Conservation (phyloP, 2,888 invertebrate genomes). For the Parnassius mnemosyne region DNA sequence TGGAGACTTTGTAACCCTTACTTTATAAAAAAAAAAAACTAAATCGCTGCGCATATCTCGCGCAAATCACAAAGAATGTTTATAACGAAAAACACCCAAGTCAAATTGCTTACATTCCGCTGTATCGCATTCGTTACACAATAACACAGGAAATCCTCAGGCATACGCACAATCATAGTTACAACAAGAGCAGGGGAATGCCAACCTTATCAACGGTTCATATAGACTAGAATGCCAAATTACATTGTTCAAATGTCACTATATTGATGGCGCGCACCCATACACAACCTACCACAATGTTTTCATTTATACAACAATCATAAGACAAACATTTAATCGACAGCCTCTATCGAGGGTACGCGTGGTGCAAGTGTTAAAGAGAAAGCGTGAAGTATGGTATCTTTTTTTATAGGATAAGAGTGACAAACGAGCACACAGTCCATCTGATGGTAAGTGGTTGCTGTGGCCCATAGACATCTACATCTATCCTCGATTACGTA, state of each 20-base stretch:
- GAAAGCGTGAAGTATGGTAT: too few relatives aligned
- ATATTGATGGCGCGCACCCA: background rate
- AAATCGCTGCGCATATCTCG: background rate
- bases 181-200: background rate
- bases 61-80: constrained; percentile 6
- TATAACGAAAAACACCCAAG: constrained; percentile 9
- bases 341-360: constrained; percentile 3
- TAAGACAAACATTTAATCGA: constrained; percentile 25
- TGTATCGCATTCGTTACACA: constrained; percentile 17
- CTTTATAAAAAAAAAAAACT: too few relatives aligned
- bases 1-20: too few relatives aligned
- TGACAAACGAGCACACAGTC: too few relatives aligned
- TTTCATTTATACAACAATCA: constrained; percentile 17
- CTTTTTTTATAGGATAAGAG: too few relatives aligned
- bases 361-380: background rate
- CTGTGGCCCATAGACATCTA: too few relatives aligned
- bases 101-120: constrained; percentile 15
- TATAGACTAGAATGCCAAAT: background rate
- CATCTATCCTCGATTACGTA: too few relatives aligned
- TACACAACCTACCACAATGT: constrained; percentile 24
- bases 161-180: constrained; percentile 1
- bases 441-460: too few relatives aligned
- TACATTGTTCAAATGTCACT: background rate
- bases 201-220: background rate
- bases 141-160: constrained; percentile 20